A percentile compares a stretch with the other conserved stretches of the same genome.
Conservation (phyloP, 2,888 invertebrate species). For the Polydrusus pterygomalis region DNA sequence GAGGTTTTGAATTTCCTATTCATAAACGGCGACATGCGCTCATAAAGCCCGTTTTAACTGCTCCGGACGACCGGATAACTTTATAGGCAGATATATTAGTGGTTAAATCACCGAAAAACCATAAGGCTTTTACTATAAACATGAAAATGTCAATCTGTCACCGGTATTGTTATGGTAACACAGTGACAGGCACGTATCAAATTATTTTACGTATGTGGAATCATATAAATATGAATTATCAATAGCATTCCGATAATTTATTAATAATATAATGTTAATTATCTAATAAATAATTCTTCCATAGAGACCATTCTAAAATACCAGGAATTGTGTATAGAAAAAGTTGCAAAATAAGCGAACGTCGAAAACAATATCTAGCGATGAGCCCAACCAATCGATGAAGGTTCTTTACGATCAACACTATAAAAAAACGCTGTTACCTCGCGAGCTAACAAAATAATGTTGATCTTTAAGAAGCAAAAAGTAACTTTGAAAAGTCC, state of each 20-base stretch:
- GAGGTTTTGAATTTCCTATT: constrained; percentile 53
- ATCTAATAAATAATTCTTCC: constrained; percentile 16
- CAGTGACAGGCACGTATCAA: constrained; percentile 25
- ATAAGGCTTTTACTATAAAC: constrained; percentile 50
- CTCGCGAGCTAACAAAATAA: too few relatives aligned
- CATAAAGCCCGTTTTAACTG: constrained; percentile 51
- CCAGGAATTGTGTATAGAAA: not conserved
- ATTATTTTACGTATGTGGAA: constrained; percentile 3
- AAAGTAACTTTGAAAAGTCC: too few relatives aligned
- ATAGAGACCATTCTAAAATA: not conserved
- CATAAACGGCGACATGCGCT: constrained; percentile 45
- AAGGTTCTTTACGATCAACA: too few relatives aligned
- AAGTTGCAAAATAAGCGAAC: not conserved
- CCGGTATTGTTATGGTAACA: constrained; percentile 47
- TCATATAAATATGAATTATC: constrained; percentile 14
- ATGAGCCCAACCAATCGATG: too few relatives aligned
- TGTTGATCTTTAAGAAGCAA: too few relatives aligned
- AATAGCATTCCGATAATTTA: constrained; percentile 4
- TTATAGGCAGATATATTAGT: constrained; percentile 53
- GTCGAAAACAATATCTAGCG: not conserved
- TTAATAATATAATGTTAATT: constrained; percentile 12
- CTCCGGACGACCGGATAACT: constrained; percentile 40
- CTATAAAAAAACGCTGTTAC: too few relatives aligned
- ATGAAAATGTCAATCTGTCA: constrained; percentile 53
- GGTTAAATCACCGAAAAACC: constrained; percentile 51